Base-by-base conservation (phyloP, 1,140 invertebrate genomes). In the Pseudomyrmex dendroicus region DNA sequence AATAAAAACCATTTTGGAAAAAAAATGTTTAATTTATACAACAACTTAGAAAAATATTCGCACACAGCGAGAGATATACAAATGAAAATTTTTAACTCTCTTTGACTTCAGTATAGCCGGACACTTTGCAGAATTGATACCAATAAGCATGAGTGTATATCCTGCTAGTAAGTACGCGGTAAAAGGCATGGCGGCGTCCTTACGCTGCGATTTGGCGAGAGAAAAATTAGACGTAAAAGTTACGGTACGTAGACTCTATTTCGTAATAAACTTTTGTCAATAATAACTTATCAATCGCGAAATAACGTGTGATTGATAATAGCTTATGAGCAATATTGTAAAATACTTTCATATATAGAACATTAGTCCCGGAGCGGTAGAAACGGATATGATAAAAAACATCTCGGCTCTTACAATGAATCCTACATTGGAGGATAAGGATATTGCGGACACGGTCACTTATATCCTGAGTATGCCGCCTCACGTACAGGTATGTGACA, bases 381-480 rank as follows among this genome's bases (percentile, higher is more conserved):
- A 92, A 22, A 97, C 96, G 0, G 94, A 95, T 48, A 95, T 72
- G 2, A 50, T 0, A 2, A 0, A 3, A 3, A 0, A 54, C 15
- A 86, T 91, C 2, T 90, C 2, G 64, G 84, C 35, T 35, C 0
- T 35, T 0, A 3, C 89, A 84, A 8, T 90, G 63, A 13, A 89
- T 0, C 92, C 93, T 9, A 91, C 93, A 68, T 91, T 95, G 76
- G 90, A 90, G 85, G 93, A 84, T 0, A 83, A 92, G 3, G 95
- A 96, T 66, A 92, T 96, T 3, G 95, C 95, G 0, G 95, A 96
- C 83, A 95, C 95, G 0, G 93, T 96, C 1, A 76, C 96, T 0
- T 97, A 96, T 89, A 95, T 94, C 1, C 88, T 97, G 12, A 92
- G 93, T 0, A 95, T 96, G 0, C 96, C 96, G 0, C 89, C 94